A percentile compares a stretch with the other conserved stretches of the same genome.
These are phyloP conservation scores for Metopia argyrocephala DNA, from an alignment of 2,888 invertebrate genomes.

Conservation along the genomic window DNA sequence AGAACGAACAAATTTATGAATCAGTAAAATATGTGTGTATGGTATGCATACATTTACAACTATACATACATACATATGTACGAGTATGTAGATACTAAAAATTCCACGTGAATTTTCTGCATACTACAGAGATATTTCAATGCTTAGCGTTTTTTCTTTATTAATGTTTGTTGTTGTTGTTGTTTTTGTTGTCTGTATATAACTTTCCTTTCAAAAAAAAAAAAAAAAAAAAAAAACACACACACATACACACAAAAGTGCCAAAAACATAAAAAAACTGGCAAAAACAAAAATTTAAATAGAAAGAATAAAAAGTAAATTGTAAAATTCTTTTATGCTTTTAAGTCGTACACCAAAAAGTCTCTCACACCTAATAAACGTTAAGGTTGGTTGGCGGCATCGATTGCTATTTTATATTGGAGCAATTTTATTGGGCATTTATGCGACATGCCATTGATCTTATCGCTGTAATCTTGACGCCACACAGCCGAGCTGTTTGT, in stretches of 20 bases:
- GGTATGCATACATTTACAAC: too few relatives aligned
- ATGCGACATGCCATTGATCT: constrained; percentile 76
- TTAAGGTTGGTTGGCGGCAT: constrained; percentile 65
- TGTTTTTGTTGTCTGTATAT: too few relatives aligned
- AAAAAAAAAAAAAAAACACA: constrained; percentile 16
- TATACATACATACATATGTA: too few relatives aligned
- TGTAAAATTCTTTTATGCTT: constrained; percentile 54
- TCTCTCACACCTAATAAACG: constrained; percentile 65
- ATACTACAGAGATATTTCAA: constrained; percentile 11
- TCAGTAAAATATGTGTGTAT: too few relatives aligned
- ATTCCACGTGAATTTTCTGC: constrained; percentile 66
- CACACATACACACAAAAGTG: constrained; percentile 3
- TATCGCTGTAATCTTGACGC: constrained; percentile 77
- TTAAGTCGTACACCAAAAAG: constrained; percentile 55
- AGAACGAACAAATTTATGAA: too few relatives aligned
- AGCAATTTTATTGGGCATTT: constrained; percentile 75
- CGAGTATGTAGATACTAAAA: too few relatives aligned
- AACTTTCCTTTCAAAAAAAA: constrained; percentile 34
- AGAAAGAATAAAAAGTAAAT: constrained; percentile 49
- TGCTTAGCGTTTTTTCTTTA: constrained; percentile 35
- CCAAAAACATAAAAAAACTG: background rate
- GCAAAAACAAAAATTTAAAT: constrained; percentile 14
- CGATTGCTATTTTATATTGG: constrained; percentile 70
- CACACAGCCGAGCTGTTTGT: constrained; percentile 71
- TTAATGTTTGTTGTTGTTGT: constrained; percentile 39